phyloP scores from a whole-genome alignment of 2,888 invertebrate species.

The Lacanobia oleracea region DNA sequence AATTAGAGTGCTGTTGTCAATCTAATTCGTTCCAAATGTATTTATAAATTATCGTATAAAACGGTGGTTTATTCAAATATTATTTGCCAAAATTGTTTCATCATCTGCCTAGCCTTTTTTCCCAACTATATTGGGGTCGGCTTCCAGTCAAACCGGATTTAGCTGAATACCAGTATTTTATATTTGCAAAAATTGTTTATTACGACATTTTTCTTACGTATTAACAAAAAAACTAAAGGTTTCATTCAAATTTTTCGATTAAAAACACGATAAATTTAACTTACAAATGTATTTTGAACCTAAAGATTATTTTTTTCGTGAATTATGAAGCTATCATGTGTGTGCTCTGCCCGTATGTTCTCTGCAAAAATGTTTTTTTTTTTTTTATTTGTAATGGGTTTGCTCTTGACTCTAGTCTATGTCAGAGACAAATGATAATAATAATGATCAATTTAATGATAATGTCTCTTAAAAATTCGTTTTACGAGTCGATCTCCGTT shows the following conservation, averaged over 20 bases:
- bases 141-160: no score
- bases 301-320: slow-evolving; percentile 5
- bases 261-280: slow-evolving; percentile 15
- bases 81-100: no score
- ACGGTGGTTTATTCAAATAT: background rate
- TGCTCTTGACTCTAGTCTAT: no score
- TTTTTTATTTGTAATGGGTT: no score
- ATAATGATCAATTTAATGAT: no score
- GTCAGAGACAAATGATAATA: no score
- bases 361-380: slow-evolving; percentile 19
- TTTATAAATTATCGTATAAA: slow-evolving; percentile 4
- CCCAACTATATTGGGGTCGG: no score
- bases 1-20: background rate
- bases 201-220: background rate
- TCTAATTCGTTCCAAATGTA: background rate
- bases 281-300: slow-evolving; percentile 9
- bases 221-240: background rate
- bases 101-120: no score
- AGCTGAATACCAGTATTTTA: no score
- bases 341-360: background rate
- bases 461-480: slow-evolving; percentile 42
- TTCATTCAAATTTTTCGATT: slow-evolving; percentile 9
- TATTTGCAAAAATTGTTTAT: no score
- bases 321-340: slow-evolving; percentile 29
- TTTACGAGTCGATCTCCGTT: slow-evolving; percentile 28